A percentile compares a stretch with the other conserved stretches of the same genome.
Evolutionary conservation across 2,113 vertebrate genomes (phyloP).

Genomic region (Myiozetetes cayanensis): DNA sequence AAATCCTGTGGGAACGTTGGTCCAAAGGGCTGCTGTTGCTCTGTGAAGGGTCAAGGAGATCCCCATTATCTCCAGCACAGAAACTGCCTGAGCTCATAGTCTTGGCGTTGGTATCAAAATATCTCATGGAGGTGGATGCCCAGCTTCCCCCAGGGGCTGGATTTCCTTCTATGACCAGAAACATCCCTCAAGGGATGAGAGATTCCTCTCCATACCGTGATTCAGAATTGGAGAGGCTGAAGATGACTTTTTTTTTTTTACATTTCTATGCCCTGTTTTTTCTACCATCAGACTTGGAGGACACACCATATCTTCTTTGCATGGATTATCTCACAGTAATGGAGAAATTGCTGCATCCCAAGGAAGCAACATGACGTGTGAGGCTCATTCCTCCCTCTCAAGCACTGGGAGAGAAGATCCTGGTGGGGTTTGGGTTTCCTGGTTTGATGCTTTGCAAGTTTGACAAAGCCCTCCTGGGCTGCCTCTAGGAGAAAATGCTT

Average conservation of each 20-base stretch:
- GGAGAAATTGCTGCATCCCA: neutral
- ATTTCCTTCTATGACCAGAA: neutral
- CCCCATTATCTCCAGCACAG: neutral
- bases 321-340: neutral
- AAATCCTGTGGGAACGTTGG: neutral
- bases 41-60: neutral
- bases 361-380: neutral
- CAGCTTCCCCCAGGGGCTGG: neutral
- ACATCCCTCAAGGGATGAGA: neutral
- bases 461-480: neutral
- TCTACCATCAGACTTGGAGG: neutral
- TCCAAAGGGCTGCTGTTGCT: neutral
- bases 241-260: neutral
- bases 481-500: neutral
- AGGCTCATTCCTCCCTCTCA: neutral
- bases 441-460: neutral
- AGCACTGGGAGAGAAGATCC: neutral
- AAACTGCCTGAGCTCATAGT: neutral
- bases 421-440: neutral
- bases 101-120: neutral
- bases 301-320: neutral
- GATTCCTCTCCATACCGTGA: neutral
- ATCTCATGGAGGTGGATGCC: neutral
- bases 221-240: neutral
- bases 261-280: fast-evolving